Base-by-base conservation (phyloP, 2,113 vertebrate genomes). In the Monopterus albus region DNA sequence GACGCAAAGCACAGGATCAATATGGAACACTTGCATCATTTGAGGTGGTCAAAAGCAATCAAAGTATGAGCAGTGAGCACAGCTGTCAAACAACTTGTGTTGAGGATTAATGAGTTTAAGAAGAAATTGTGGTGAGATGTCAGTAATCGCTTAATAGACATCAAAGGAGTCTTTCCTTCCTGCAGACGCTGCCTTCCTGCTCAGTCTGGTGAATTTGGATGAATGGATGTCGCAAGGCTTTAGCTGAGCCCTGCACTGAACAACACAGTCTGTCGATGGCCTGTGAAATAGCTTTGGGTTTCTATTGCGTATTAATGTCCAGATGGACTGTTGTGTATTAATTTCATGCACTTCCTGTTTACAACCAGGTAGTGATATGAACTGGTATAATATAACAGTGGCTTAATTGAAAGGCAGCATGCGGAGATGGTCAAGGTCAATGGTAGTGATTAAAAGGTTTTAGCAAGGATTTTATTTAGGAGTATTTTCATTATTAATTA, bases 221-320 rank as follows among this genome's bases (percentile, higher is more conserved):
- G 26, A 42, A 67, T 79, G 43, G 39, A 62, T 58, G 72, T 43
- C 20, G 26, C 12, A 2, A 23, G 46, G 78, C 53, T 80, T 76
- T 58, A 53, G 75, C 45, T 53, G 63, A 75, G 70, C 50, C 18
- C 47, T 23, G 67, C 45, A 75, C 40, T 57, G 75, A 85, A 73
- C 39, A 68, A 71, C 78, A 72, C 59, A 68, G 78, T 68, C 78
- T 80, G 81, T 85, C 73, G 47, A 59, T 65, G 62, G 26, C 67
- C 18, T 17, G 66, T 60, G 46, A 78, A 81, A 81, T 56, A 70
- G 78, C 75, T 84, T 58, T 78, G 70, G 47, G 51, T 79, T 82
- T 69, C 43, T 61, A 53, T 80, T 85, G 76, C 51, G 60, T 88
- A 87, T 88, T 91, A 82, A 88, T 85, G 87, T 87, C 87, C 81